phyloP scores from a whole-genome alignment of 1,140 invertebrate genomes.

The Acromyrmex heyeri region DNA sequence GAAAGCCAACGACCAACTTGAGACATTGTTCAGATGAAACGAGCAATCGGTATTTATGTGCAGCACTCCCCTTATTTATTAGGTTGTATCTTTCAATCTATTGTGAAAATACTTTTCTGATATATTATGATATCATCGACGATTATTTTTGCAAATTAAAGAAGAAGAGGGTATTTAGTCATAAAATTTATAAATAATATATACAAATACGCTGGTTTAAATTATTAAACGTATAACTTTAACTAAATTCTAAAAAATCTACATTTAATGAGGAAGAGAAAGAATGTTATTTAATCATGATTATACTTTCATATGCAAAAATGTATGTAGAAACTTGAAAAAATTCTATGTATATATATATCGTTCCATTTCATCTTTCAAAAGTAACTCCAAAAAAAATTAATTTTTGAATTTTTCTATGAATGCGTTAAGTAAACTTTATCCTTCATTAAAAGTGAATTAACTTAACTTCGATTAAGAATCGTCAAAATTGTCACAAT shows the following conservation, averaged over 20 bases:
- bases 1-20: slow-evolving; percentile 26
- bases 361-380: no score
- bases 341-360: not conserved
- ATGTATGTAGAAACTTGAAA: not conserved
- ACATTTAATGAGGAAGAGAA: not conserved
- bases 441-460: no score
- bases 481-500: no score
- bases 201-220: not conserved
- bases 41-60: slow-evolving; percentile 36
- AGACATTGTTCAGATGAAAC: slow-evolving; percentile 42
- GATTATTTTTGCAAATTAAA: not conserved
- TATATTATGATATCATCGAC: not conserved
- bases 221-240: not conserved
- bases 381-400: no score
- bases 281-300: not conserved
- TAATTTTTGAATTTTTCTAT: no score
- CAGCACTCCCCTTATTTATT: slow-evolving; percentile 20
- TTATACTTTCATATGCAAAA: not conserved
- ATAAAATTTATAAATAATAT: not conserved
- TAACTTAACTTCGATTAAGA: no score
- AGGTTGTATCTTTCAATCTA: not conserved
- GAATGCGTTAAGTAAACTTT: no score
- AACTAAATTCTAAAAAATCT: not conserved
- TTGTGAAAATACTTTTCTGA: not conserved
- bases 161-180: not conserved